Base-by-base conservation (phyloP, 2,113 vertebrate genomes). In the Poecile atricapillus region DNA sequence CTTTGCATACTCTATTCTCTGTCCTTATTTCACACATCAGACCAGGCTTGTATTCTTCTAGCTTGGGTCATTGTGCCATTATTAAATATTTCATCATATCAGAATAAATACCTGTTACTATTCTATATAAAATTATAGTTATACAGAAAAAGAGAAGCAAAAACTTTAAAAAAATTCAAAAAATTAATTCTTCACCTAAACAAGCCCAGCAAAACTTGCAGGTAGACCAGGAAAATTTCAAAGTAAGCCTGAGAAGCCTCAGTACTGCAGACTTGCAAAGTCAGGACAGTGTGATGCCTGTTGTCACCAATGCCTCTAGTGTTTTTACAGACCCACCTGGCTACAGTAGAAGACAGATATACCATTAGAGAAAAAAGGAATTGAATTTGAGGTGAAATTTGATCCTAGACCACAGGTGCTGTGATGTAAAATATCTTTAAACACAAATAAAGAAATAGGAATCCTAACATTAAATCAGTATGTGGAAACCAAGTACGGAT, bases 291-390 rank as follows among this genome's bases (percentile, higher is more conserved):
- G 35, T 78, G 21, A 17, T 70, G 7, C 10, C 14, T 4, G 1
- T 44, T 4, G 1, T 23, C n/a, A 53, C 24, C 25, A 50, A 39
- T 31, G 16, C 4, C 31, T 63, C 0, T 2, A 53, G 15, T 24
- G 10, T 77, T 5, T 71, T 87, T 91, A 52, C 33, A 43, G 18
- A 30, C 31, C 25, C 30, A n/a, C 27, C 11, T 25, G 15, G 15
- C 43, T 65, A n/a, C 27, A 25, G 24, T 3, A 28, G 33, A 70
- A n/a, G 25, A 52, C 15, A 70, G 5, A 16, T 71, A 6, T 21
- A 43, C 10, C 16, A 55, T 47, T n/a, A 73, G 17, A 77, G 37
- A 47, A 79, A 78, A 85, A 65, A 11, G 1, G 13, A 53, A 44
- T 58, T 81, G 27, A 64, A 83, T 69, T 73, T 56, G 31, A 83